Conservation (phyloP, 1,140 invertebrate species). For the Drosophila yakuba region DNA sequence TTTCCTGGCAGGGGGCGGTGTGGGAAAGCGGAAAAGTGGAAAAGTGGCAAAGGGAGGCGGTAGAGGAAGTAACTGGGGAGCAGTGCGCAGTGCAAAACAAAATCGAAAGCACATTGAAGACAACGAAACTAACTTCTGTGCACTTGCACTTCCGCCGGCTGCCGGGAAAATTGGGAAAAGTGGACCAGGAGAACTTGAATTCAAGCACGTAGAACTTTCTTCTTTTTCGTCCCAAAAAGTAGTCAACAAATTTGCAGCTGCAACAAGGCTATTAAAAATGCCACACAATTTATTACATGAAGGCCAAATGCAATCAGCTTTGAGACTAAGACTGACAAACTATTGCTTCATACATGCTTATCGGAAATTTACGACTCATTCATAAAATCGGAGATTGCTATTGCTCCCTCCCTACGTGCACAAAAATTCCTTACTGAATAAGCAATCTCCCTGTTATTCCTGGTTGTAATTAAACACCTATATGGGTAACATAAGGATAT, state of each 20-base stretch:
- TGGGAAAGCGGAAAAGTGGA: slow-evolving; percentile 6
- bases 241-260: slow-evolving; percentile 46
- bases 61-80: slow-evolving; percentile 44
- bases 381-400: too few relatives aligned
- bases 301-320: slow-evolving; percentile 53
- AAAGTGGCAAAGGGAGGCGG: background rate
- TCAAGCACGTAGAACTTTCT: slow-evolving; percentile 70
- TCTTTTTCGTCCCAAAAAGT: slow-evolving; percentile 40
- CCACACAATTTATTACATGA: slow-evolving; percentile 71
- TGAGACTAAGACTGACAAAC: slow-evolving; percentile 25
- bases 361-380: too few relatives aligned
- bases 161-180: slow-evolving; percentile 11
- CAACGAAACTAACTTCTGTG: slow-evolving; percentile 64
- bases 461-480: slow-evolving; percentile 4
- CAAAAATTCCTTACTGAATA: background rate
- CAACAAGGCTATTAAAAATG: slow-evolving; percentile 71
- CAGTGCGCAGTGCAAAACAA: slow-evolving; percentile 59
- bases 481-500: slow-evolving; percentile 9
- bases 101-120: slow-evolving; percentile 82
- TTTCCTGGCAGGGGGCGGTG: slow-evolving; percentile 2
- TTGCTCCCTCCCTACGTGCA: too few relatives aligned
- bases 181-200: slow-evolving; percentile 61
- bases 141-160: slow-evolving; percentile 48
- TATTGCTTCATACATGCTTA: too few relatives aligned
- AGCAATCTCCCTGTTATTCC: background rate